Evolutionary conservation across 1,140 invertebrate species (phyloP).

Genomic region (Drosophila kikkawai): DNA sequence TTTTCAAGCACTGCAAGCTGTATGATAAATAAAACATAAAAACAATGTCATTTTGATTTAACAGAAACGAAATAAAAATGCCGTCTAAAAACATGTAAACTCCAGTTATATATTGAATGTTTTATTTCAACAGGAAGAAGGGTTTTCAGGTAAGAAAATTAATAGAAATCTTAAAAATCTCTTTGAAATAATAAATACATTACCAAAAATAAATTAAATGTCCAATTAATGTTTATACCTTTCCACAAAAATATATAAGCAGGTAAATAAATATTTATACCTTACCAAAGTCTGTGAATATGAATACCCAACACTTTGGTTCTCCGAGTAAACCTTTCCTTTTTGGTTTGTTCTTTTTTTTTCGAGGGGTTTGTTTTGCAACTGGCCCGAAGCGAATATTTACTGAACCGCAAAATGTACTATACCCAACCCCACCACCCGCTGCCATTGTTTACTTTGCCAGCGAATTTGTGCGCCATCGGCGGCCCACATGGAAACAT

Average conservation of each 20-base stretch:
- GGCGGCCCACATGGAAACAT: constrained; percentile 67
- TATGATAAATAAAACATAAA: constrained; percentile 51
- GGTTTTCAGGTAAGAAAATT: neutral
- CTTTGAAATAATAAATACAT: neutral
- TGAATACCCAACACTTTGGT: neutral
- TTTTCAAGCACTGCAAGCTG: constrained; percentile 67
- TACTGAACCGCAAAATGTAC: constrained; percentile 66
- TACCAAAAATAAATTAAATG: neutral
- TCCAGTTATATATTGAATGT: neutral
- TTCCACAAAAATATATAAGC: neutral
- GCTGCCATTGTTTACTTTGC: constrained; percentile 62
- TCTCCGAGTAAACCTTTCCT: neutral
- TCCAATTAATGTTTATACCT: neutral
- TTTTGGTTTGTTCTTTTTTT: neutral
- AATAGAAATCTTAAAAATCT: neutral
- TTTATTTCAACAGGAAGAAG: neutral
- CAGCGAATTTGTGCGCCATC: constrained; percentile 65
- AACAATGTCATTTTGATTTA: constrained; percentile 57
- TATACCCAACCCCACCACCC: constrained; percentile 11
- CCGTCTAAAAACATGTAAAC: constrained; percentile 60
- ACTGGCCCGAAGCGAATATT: constrained; percentile 42
- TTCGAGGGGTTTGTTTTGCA: constrained; percentile 16
- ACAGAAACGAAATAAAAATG: constrained; percentile 68
- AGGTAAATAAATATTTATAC: neutral
- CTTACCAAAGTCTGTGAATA: neutral